Evolutionary conservation across 2,888 invertebrate species (phyloP).

Genomic region (Eremobia ochroleuca): DNA sequence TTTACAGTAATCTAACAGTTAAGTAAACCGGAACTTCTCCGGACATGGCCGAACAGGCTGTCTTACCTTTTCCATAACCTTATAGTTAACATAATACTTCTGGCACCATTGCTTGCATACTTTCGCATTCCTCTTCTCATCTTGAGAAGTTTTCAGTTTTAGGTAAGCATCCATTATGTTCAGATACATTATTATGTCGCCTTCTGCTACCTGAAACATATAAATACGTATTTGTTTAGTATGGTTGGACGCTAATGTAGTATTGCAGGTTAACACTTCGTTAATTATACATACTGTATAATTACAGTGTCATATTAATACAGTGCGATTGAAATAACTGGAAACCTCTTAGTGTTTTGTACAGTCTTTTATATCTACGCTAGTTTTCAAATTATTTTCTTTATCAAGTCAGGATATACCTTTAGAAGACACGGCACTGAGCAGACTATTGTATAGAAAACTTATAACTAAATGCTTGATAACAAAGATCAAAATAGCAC

Average conservation of each 20-base stretch:
- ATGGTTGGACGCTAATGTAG: neutral
- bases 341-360: no score
- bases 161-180: conserved; percentile 94
- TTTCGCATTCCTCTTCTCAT: conserved; percentile 83
- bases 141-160: conserved; percentile 79
- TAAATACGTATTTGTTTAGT: neutral
- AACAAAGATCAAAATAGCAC: neutral
- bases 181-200: conserved; percentile 96
- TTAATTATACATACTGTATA: neutral
- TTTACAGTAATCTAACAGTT: neutral
- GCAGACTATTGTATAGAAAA: no score
- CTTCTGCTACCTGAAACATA: conserved; percentile 93
- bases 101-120: conserved; percentile 94
- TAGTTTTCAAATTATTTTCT: no score
- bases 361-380: no score
- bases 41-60: neutral
- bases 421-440: no score
- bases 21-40: neutral
- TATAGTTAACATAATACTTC: conserved; percentile 96
- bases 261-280: neutral
- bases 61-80: conserved; percentile 94
- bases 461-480: no score
- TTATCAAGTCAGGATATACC: no score
- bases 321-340: no score
- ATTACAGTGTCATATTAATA: no score